These are phyloP conservation scores for Baronia brevicornis DNA, from an alignment of 2,888 invertebrate genomes.

Conservation along the genomic window DNA sequence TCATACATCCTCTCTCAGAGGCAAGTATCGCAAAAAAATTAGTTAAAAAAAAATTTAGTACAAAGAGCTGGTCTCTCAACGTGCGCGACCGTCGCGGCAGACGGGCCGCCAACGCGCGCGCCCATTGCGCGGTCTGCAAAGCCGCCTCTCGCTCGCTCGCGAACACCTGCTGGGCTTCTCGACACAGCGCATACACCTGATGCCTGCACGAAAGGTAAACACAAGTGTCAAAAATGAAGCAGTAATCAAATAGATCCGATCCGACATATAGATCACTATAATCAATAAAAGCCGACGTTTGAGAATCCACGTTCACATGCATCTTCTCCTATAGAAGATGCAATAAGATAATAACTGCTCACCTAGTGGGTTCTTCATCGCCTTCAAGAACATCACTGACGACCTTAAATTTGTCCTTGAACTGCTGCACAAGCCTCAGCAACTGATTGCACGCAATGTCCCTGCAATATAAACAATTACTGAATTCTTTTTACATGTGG, in stretches of 20 bases:
- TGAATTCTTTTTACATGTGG: neutral
- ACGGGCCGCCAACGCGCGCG: constrained; percentile 78
- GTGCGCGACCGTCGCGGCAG: constrained; percentile 36
- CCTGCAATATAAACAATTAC: constrained; percentile 27
- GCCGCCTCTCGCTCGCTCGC: constrained; percentile 86
- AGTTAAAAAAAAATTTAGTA: no score
- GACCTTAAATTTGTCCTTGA: constrained; percentile 77
- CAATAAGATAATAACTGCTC: no score
- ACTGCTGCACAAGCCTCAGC: constrained; percentile 68
- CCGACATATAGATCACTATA: no score
- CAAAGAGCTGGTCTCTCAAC: constrained; percentile 39
- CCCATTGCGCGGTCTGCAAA: constrained; percentile 87
- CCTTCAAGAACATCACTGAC: constrained; percentile 52
- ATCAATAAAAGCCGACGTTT: no score
- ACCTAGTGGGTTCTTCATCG: no score
- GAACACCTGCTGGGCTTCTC: constrained; percentile 87
- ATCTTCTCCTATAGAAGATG: no score
- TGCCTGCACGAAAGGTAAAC: constrained; percentile 30
- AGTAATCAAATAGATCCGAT: no score
- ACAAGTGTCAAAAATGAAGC: no score
- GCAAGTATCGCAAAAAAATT: no score
- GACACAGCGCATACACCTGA: constrained; percentile 76
- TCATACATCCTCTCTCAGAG: no score
- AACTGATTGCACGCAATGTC: constrained; percentile 65
- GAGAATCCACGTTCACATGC: no score